These are phyloP conservation scores for Pentalonia nigronervosa DNA, from an alignment of 1,140 invertebrate species.

Conservation along the genomic window DNA sequence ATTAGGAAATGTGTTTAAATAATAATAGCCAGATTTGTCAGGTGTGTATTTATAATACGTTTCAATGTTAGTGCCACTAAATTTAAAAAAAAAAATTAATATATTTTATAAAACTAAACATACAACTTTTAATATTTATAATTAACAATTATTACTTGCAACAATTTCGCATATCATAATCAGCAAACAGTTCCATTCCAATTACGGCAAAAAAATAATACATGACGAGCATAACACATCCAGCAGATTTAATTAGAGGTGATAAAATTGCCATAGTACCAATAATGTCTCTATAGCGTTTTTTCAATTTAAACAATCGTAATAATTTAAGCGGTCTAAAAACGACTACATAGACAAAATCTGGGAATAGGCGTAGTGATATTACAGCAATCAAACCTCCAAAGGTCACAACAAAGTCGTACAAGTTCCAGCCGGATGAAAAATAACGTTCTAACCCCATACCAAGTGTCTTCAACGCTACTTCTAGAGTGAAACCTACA, in stretches of 20 bases:
- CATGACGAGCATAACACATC: slow-evolving; percentile 83
- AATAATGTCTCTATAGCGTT: slow-evolving; percentile 87
- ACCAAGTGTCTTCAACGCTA: slow-evolving; percentile 77
- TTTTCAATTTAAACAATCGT: slow-evolving; percentile 80
- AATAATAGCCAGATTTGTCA: slow-evolving; percentile 81
- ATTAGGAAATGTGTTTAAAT: slow-evolving; percentile 86
- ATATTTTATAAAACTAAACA: slow-evolving; percentile 9
- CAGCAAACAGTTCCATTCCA: slow-evolving; percentile 87
- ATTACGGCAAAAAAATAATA: slow-evolving; percentile 93
- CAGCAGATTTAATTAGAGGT: slow-evolving; percentile 74
- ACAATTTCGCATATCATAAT: slow-evolving; percentile 80
- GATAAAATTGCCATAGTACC: slow-evolving; percentile 85
- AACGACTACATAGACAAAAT: slow-evolving; percentile 77
- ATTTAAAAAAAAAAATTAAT: slow-evolving; percentile 48
- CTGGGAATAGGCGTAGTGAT: slow-evolving; percentile 72
- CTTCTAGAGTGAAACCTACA: slow-evolving; percentile 80
- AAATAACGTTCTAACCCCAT: slow-evolving; percentile 77
- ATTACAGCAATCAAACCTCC: slow-evolving; percentile 74
- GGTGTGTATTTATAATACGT: slow-evolving; percentile 81
- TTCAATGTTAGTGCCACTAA: slow-evolving; percentile 83
- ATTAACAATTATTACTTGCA: slow-evolving; percentile 74
- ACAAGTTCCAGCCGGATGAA: slow-evolving; percentile 86
- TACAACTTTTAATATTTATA: slow-evolving; percentile 58
- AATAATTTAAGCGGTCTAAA: slow-evolving; percentile 74
- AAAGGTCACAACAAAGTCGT: slow-evolving; percentile 79